Conservation (phyloP, 2,113 vertebrate genomes). For the Pseudolaguvia tuberculata region DNA sequence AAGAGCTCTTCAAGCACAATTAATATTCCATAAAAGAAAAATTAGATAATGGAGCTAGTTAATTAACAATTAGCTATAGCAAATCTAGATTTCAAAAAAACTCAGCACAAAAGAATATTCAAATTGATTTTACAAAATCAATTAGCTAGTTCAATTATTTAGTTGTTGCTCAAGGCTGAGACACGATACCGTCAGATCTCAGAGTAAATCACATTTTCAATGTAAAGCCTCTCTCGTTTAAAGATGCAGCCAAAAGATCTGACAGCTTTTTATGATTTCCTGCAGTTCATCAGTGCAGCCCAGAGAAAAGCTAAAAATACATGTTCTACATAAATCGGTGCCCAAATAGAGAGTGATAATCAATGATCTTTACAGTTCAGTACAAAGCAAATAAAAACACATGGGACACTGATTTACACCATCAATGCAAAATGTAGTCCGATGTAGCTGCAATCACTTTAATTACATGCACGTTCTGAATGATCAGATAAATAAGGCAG, state of each 20-base stretch:
- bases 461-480: neutral
- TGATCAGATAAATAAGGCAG: neutral
- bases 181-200: conserved; percentile 21
- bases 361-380: conserved; percentile 23
- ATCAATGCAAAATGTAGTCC: conserved; percentile 45
- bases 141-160: conserved; percentile 41
- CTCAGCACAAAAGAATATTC: conserved; percentile 12
- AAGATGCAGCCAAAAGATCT: conserved; percentile 30
- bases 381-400: conserved; percentile 40
- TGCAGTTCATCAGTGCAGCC: neutral
- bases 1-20: neutral
- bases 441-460: conserved; percentile 3
- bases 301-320: too few relatives aligned
- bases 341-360: neutral
- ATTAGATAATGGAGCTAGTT: neutral
- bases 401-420: conserved; percentile 23
- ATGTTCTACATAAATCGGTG: too few relatives aligned
- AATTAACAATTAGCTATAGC: neutral
- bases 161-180: conserved; percentile 28
- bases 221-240: conserved; percentile 30
- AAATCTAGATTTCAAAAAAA: neutral
- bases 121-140: conserved; percentile 36
- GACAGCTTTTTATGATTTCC: conserved; percentile 20
- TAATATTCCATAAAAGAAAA: neutral
- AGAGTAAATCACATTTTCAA: conserved; percentile 32